These are phyloP conservation scores for Limosa lapponica DNA, from an alignment of 2,797 vertebrate species.

Conservation along the genomic window DNA sequence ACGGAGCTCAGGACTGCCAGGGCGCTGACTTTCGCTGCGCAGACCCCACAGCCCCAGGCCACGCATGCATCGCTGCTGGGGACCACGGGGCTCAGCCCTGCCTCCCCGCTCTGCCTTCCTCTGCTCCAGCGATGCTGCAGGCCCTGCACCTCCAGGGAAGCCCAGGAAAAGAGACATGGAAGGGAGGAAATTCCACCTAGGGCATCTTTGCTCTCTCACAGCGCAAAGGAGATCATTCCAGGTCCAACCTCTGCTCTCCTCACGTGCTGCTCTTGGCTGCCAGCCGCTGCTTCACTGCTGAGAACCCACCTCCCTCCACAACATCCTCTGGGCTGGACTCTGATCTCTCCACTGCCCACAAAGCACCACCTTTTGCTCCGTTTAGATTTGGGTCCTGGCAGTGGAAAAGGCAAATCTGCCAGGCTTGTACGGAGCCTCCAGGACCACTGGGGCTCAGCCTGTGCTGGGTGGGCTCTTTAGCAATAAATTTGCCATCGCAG, in stretches of 20 bases:
- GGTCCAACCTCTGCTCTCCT: not conserved
- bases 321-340: not conserved
- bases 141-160: not conserved
- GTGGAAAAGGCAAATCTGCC: not conserved
- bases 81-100: not conserved
- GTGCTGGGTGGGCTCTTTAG: not conserved
- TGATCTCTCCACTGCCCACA: not conserved
- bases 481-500: not conserved
- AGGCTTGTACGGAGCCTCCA: not conserved
- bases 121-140: not conserved
- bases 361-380: not conserved
- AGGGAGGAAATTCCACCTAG: not conserved
- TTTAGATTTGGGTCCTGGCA: not conserved
- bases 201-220: not conserved
- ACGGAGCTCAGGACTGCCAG: not conserved
- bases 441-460: not conserved
- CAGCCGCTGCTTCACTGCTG: not conserved
- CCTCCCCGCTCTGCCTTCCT: not conserved
- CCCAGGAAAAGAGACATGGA: not conserved
- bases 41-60: not conserved
- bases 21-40: not conserved
- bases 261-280: not conserved
- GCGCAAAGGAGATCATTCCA: accelerated
- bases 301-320: not conserved
- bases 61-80: accelerated